Percentiles rank a stretch among this genome's conserved stretches.
Conservation (phyloP, 1,140 invertebrate species). For the Colletes latitarsis region DNA sequence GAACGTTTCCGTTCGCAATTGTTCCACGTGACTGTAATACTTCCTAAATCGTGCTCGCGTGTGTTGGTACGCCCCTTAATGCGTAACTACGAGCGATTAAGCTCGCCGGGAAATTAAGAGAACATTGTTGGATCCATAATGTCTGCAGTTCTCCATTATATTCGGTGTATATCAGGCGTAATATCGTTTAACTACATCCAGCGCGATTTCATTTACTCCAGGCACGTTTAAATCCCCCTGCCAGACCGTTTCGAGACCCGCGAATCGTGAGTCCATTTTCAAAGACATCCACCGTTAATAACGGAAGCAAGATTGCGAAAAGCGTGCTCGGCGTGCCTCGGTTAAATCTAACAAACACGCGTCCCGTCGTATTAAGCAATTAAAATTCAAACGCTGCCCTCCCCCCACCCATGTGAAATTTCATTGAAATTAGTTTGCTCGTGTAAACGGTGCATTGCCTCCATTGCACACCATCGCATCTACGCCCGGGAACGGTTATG, state of each 20-base stretch:
- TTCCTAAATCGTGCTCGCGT: conserved; percentile 15
- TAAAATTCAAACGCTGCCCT: conserved; percentile 24
- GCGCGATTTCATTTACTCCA: conserved; percentile 44
- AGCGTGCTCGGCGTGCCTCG: not conserved
- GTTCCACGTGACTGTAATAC: conserved; percentile 18
- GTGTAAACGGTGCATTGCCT: conserved; percentile 12
- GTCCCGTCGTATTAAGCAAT: conserved; percentile 23
- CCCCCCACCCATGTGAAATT: conserved; percentile 6
- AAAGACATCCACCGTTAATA: conserved; percentile 36
- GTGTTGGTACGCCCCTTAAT: not conserved
- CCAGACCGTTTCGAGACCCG: conserved; percentile 9
- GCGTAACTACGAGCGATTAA: conserved; percentile 40
- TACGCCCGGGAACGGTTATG: not conserved
- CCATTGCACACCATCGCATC: not conserved
- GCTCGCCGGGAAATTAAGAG: conserved; percentile 40
- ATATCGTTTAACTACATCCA: conserved; percentile 43
- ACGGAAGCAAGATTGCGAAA: conserved; percentile 22
- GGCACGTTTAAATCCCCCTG: conserved; percentile 39
- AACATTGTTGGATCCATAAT: conserved; percentile 39
- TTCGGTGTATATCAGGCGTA: conserved; percentile 48
- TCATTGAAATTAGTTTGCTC: conserved; percentile 23
- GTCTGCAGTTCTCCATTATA: conserved; percentile 41
- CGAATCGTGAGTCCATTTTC: conserved; percentile 42
- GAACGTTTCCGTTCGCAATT: conserved; percentile 37
- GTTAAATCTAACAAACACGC: conserved; percentile 2